Base-by-base conservation (phyloP, 2,888 invertebrate genomes). In the Pristionchus maxplancki region DNA sequence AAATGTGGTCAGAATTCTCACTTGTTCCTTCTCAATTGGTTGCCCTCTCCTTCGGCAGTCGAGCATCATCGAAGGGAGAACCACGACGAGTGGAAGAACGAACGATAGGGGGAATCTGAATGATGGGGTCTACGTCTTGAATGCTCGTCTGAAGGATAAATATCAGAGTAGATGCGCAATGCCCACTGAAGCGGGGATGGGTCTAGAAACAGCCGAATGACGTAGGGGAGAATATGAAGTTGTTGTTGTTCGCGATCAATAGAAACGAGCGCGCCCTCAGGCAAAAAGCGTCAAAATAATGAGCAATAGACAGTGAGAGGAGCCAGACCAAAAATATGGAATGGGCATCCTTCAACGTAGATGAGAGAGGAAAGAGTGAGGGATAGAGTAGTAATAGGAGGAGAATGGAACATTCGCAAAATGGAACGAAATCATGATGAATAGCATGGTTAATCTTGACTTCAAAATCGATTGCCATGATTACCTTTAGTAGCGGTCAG, bases 291-390 rank as follows among this genome's bases (percentile, higher is more conserved):
- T 78, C 44, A 78, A 44, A 78, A 78, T 78, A 78, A 78, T 78
- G 74, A 74, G 74, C 9, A 74, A 74, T 74, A 48, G 78, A 78
- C 74, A n/a, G 74, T 74, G 44, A 48, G 78, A 34, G 67, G 67
- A 15, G 24, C 24, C 71, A 24, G 74, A 31, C 64, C 44, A 28
- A 83, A 83, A 83, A 53, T 53, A 83, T 83, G 81, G 13, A 48
- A 2, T 31, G 24, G 48, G 44, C 31, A 53, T 20, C n/a, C 44
- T 1, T 15, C 15, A 6, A 5, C n/a, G 48, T 28, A 34, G 31
- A 53, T 83, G 53, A 83, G 24, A 83, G 53, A 50, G n/a, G n/a
- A 24, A 17, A 28, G 53, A 34, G 34, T 20, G 53, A 53, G 31
- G 28, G 50, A 53, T 8, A 13, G 82, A 48, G 48, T n/a, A 50